Conservation (phyloP, 2,797 vertebrate genomes). For the Carapus acus region DNA sequence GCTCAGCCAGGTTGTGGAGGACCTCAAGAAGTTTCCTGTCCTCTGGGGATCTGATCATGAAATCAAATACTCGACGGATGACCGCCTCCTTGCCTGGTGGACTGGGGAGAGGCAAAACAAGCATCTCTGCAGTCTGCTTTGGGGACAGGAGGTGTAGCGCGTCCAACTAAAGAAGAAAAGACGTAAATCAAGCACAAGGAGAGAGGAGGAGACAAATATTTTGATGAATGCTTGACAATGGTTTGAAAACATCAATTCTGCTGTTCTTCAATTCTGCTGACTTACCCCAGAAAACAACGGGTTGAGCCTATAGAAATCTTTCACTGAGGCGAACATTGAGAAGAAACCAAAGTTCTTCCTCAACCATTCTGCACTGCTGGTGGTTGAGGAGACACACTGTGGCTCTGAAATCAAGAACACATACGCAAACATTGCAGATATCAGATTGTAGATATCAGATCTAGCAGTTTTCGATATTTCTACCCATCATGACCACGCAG, state of each 20-base stretch:
- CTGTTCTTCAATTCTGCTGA: conserved; percentile 14
- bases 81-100: conserved; percentile 48
- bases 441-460: too few relatives aligned
- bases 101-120: conserved; percentile 50
- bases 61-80: conserved; percentile 61
- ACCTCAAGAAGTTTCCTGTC: conserved; percentile 31
- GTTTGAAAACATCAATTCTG: too few relatives aligned
- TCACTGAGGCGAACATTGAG: conserved; percentile 52
- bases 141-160: conserved; percentile 50
- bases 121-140: conserved; percentile 54
- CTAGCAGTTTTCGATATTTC: too few relatives aligned
- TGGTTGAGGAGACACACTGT: conserved; percentile 52
- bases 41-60: conserved; percentile 39
- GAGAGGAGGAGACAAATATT: not conserved
- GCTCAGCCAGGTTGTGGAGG: conserved; percentile 20
- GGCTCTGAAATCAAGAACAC: conserved; percentile 44
- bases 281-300: conserved; percentile 66
- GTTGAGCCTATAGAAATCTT: conserved; percentile 65
- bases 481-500: too few relatives aligned
- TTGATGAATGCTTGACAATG: too few relatives aligned
- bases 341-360: conserved; percentile 65
- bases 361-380: conserved; percentile 63
- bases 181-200: not conserved
- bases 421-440: too few relatives aligned
- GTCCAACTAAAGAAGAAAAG: conserved; percentile 51